Conservation (phyloP, 2,797 vertebrate genomes). For the Denticeps clupeoides region DNA sequence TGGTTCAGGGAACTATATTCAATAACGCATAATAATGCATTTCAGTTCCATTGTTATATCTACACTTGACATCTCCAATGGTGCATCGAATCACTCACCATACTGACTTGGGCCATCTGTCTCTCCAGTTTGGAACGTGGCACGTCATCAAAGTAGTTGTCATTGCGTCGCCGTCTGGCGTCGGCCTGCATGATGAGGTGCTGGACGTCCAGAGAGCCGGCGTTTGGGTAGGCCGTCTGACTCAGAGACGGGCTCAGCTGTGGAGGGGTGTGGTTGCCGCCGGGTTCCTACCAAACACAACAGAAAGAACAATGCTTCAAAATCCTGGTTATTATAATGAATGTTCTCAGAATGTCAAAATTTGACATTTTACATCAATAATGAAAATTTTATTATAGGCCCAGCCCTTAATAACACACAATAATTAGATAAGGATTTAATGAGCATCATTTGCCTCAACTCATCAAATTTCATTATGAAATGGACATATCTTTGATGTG, state of each 20-base stretch:
- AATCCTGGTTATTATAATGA: conserved; percentile 4
- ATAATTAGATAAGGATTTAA: too few species aligned
- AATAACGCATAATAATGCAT: too few species aligned
- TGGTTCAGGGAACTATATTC: too few species aligned
- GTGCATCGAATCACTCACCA: conserved; percentile 66
- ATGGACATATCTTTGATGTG: too few species aligned
- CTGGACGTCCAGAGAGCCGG: conserved; percentile 95
- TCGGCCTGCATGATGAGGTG: conserved; percentile 99
- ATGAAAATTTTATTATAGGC: too few species aligned
- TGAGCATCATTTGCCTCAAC: too few species aligned
- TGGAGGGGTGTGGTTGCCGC: conserved; percentile 91
- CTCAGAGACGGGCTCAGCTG: conserved; percentile 90
- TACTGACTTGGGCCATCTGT: conserved; percentile 99
- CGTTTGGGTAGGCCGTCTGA: conserved; percentile 85
- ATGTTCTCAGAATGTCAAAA: too few species aligned
- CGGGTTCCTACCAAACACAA: conserved; percentile 72
- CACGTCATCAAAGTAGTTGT: conserved; percentile 98
- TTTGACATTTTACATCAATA: too few species aligned
- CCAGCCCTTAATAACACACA: too few species aligned
- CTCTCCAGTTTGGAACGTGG: conserved; percentile 97
- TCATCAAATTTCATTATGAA: too few species aligned
- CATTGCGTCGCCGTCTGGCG: conserved; percentile 91
- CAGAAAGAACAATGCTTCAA: conserved; percentile 2
- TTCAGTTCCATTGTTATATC: too few species aligned
- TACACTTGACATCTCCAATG: too few species aligned